phyloP scores from a whole-genome alignment of 1,140 invertebrate genomes.

The Akabosia matsudoensis region DNA sequence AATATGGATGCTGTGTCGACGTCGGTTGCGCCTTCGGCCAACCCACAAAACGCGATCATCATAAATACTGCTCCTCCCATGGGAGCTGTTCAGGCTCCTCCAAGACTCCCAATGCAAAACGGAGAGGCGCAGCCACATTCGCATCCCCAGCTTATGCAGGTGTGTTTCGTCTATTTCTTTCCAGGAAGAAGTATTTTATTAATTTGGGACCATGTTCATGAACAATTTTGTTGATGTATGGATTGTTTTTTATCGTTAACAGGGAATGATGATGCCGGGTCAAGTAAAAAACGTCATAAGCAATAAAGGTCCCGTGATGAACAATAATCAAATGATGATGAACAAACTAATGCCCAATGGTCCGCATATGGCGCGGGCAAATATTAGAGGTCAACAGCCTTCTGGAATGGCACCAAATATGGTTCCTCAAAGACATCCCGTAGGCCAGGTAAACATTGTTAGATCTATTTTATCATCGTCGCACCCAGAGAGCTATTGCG shows the following conservation, averaged over 20 bases:
- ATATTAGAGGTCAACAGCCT: conserved; percentile 35
- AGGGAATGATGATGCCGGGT: conserved; percentile 44
- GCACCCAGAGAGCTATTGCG: too few relatives aligned
- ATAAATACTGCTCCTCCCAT: neutral
- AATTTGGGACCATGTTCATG: neutral
- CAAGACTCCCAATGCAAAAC: conserved; percentile 41
- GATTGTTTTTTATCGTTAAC: neutral
- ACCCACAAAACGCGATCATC: conserved; percentile 55
- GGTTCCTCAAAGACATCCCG: conserved; percentile 40
- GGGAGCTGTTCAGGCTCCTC: neutral
- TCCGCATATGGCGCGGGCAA: conserved; percentile 35
- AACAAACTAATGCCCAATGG: conserved; percentile 43
- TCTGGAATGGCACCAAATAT: conserved; percentile 31
- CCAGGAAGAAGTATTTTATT: too few relatives aligned
- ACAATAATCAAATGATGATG: conserved; percentile 46
- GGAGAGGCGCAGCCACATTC: conserved; percentile 35
- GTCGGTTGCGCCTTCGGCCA: conserved; percentile 61
- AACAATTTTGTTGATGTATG: neutral
- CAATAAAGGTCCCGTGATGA: conserved; percentile 40
- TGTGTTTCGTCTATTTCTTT: too few relatives aligned
- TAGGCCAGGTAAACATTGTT: conserved; percentile 38
- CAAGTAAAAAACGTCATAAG: conserved; percentile 32
- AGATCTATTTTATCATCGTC: too few relatives aligned
- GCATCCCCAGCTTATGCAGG: conserved; percentile 24
- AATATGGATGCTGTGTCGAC: conserved; percentile 29